Percentiles rank a stretch among this genome's conserved stretches.
Conservation (phyloP, 1,140 invertebrate species). For the Trigoniulus corallinus region DNA sequence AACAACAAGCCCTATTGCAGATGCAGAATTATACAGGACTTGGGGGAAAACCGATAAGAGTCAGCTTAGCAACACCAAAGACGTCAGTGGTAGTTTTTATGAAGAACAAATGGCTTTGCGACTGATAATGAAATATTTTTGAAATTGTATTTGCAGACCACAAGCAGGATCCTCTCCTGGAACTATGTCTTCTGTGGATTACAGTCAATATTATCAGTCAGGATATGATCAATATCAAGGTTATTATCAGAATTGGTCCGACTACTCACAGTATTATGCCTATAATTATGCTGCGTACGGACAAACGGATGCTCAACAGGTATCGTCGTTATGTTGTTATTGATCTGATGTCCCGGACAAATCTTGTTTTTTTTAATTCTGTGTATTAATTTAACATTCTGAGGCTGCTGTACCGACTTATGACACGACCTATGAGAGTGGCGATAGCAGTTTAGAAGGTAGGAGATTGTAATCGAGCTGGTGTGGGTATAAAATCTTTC, state of each 20-base stretch:
- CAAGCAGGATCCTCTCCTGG: neutral
- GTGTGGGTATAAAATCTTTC: slow-evolving; percentile 5
- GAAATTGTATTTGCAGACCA: slow-evolving; percentile 1
- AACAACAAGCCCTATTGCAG: slow-evolving; percentile 68
- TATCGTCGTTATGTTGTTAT: too few species aligned
- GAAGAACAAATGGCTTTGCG: neutral
- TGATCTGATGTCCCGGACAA: too few species aligned
- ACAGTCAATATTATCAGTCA: slow-evolving; percentile 13
- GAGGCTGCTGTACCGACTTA: slow-evolving; percentile 13
- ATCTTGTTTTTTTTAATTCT: too few species aligned
- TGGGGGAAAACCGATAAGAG: slow-evolving; percentile 28
- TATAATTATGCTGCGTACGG: slow-evolving; percentile 42
- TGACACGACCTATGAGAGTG: slow-evolving; percentile 2
- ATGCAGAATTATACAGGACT: slow-evolving; percentile 34
- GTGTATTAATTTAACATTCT: too few species aligned
- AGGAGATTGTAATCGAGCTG: neutral
- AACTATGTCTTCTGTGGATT: slow-evolving; percentile 12
- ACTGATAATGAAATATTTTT: slow-evolving; percentile 1
- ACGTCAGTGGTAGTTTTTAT: slow-evolving; percentile 43
- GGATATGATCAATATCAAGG: slow-evolving; percentile 19
- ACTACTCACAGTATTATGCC: slow-evolving; percentile 36
- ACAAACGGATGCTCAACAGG: slow-evolving; percentile 28
- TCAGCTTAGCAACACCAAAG: slow-evolving; percentile 41
- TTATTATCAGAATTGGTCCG: slow-evolving; percentile 15
- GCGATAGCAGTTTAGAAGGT: neutral